Base-by-base conservation (phyloP, 2,888 invertebrate genomes). In the Tenthredo scrophulariae region DNA sequence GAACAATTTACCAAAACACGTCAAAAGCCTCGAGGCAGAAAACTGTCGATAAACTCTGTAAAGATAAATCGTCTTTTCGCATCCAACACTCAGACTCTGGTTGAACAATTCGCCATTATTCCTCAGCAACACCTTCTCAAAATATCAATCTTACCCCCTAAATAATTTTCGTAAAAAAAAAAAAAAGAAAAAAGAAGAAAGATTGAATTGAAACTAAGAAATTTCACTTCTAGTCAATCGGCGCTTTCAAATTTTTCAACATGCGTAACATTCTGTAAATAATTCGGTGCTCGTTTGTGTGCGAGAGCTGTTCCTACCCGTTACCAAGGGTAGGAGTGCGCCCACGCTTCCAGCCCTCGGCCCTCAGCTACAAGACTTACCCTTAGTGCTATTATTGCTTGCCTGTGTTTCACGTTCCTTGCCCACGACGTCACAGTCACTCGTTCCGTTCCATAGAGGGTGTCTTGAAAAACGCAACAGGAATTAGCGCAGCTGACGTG, bases 361-460 rank as follows among this genome's bases (percentile, higher is more conserved):
- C 67, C 62, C 37, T 80, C 26, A 62, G 58, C 62, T 80, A 67
- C 67, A 83, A 83, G 83, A 70, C 82, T 83, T 58, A 70, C 70
- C 83, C 83, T 83, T 50, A 83, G 67, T 33, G 67, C 83, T 70
- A 67, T 83, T 83, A 83, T 83, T 83, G 83, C 83, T 83, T 26
- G 67, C 43, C 70, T 70, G 83, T 83, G 83, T 83, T 83, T 46
- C 83, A 70, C 83, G 67, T 67, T 70, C 83, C 67, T 46, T 62
- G 50, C 37, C 26, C n/a, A 83, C 83, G 43, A 67, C 67, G 67
- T 46, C 83, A 46, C 83, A 70, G 83, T 15, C 26, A 46, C 70
- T 50, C 46, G 65, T 46, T 37, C 13, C 43, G 46, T 67, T 83
- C 83, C 26, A 29, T 80, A 83, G 83, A 67, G 83, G 83, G 67